Base-by-base conservation (phyloP, 2,888 invertebrate species). In the Epirrhoe tristata region DNA sequence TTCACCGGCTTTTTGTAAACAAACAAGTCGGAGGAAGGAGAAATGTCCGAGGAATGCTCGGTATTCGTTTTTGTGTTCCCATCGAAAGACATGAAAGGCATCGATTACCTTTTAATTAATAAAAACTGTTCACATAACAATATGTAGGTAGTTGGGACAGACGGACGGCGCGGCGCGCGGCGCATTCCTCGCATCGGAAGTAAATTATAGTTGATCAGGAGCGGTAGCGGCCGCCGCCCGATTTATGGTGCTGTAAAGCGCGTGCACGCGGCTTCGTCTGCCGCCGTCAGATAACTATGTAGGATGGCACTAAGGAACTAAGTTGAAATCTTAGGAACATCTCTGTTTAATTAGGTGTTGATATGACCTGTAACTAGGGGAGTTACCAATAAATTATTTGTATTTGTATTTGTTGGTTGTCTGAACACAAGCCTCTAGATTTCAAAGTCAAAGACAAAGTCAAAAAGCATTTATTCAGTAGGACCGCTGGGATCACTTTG, bases 151-250 rank as follows among this genome's bases (percentile, higher is more conserved):
- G 53, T 50, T 39, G 59, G 48, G 63, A 54, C 63, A 61, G 51
- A 58, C 59, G 7, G 50, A 56, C 50, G 55, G 64, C 61, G 63
- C 72, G 51, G 58, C 59, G 7, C 43, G 51, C 50, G 55, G 64
- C 61, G 63, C 72, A 75, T 74, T 72, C 69, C 65, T 39, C 24
- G 57, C 59, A 66, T 80, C 81, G 84, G 87, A 84, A 85, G 82
- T 87, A 84, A 86, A 87, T 88, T 84, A 90, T 83, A 84, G 83
- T 86, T 82, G 88, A 89, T 90, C 88, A 75, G 56, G 79, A 73
- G 74, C 73, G 69, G 72, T 70, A 75, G 73, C 81, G 83, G 82
- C 82, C 8, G 46, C 53, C 16, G 54, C 31, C 7, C 55, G 54
- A 39, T 54, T 58, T 58, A 60, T 54, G 12, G 66, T 4, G 39